phyloP scores from a whole-genome alignment of 1,140 invertebrate species.

The Calycopis cecrops region DNA sequence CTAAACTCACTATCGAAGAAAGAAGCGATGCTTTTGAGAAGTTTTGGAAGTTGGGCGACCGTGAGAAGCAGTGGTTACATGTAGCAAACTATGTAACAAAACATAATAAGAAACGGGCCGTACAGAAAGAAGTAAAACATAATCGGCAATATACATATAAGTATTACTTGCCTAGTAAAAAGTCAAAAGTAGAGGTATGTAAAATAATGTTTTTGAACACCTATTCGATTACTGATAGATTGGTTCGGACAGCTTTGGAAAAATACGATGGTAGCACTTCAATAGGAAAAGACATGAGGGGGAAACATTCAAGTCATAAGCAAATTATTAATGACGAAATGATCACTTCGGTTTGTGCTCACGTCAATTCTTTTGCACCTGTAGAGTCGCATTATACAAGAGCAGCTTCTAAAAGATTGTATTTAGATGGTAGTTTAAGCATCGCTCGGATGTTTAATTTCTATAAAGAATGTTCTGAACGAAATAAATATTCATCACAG shows the following conservation, averaged over 20 bases:
- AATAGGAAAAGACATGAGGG: slow-evolving; percentile 1
- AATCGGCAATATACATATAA: slow-evolving; percentile 1
- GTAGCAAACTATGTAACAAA: no score
- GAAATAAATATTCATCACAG: slow-evolving; percentile 10
- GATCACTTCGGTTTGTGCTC: slow-evolving; percentile 1
- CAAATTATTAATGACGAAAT: slow-evolving; percentile 6
- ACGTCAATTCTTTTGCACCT: slow-evolving; percentile 7
- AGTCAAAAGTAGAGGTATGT: slow-evolving; percentile 13
- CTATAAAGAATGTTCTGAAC: slow-evolving; percentile 23
- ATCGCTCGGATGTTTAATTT: no score
- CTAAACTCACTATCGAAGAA: not conserved
- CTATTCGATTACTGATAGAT: not conserved
- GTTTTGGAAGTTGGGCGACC: slow-evolving; percentile 1
- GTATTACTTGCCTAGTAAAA: slow-evolving; percentile 3
- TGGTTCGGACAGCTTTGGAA: slow-evolving; percentile 13
- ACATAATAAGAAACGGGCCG: no score
- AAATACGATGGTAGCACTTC: slow-evolving; percentile 14
- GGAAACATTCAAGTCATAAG: slow-evolving; percentile 12
- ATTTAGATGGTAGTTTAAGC: slow-evolving; percentile 13
- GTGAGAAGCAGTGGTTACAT: not conserved
- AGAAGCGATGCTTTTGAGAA: not conserved
- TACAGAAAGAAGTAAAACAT: not conserved
- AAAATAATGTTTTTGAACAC: slow-evolving; percentile 23
- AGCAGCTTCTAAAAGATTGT: slow-evolving; percentile 1
- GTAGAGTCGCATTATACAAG: slow-evolving; percentile 10